Evolutionary conservation across 2,113 vertebrate genomes (phyloP).

Genomic region (Clarias gariepinus): DNA sequence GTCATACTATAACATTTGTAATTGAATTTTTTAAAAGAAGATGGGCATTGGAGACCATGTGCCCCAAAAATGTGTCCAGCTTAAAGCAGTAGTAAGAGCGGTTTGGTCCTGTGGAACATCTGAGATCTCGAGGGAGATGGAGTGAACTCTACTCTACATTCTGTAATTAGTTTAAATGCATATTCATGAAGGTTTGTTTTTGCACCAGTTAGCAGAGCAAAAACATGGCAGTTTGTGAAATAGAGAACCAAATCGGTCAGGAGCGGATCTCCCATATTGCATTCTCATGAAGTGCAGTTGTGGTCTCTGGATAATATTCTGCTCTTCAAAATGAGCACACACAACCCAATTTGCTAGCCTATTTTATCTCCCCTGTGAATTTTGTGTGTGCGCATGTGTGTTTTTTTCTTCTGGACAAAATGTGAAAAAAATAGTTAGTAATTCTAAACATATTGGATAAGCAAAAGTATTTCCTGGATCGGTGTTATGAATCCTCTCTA

Average conservation of each 20-base stretch:
- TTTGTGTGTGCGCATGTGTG: neutral
- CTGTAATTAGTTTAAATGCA: neutral
- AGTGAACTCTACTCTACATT: neutral
- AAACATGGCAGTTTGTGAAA: neutral
- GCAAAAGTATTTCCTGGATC: neutral
- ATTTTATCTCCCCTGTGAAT: constrained; percentile 2
- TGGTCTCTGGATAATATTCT: constrained; percentile 10
- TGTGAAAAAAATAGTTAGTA: neutral
- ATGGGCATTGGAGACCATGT: neutral
- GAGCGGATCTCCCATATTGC: constrained; percentile 15
- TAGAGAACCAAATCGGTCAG: neutral
- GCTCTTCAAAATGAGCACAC: constrained; percentile 26
- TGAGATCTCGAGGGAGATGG: neutral
- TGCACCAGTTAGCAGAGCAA: neutral
- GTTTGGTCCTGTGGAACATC: neutral
- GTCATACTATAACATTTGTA: neutral
- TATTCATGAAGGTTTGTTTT: neutral
- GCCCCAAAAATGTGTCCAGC: neutral
- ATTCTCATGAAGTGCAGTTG: constrained; percentile 15
- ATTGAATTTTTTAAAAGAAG: neutral
- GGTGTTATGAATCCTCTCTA: no score
- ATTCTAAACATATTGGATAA: neutral
- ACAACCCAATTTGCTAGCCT: constrained; percentile 20
- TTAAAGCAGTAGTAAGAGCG: constrained; percentile 10
- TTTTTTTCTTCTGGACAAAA: neutral